Evolutionary conservation across 2,888 invertebrate species (phyloP), one percentile per base, ranked within the genome.

Genomic region (Drosophila buzzatii): DNA sequence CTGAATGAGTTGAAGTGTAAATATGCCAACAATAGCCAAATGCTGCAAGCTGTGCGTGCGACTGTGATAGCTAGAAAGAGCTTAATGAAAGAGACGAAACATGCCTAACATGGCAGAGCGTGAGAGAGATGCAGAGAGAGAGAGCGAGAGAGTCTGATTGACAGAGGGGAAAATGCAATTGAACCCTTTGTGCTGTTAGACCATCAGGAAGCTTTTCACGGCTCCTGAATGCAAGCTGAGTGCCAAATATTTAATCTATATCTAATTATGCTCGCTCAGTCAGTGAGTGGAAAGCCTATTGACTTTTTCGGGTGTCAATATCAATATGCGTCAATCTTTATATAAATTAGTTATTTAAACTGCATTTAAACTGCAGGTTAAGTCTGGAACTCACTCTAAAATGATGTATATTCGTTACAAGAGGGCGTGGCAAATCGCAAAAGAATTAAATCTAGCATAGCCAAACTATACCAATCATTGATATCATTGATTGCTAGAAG

Each of bases 1-100:
- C 71, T 69, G 71, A 70, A 70, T 53, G 70, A 73, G 73, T 57
- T 77, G 53, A 65, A 70, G 78, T 83, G 81, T 70, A 76, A 86
- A 73, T 69, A 79, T 64, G 63, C 53, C 45, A 37, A 62, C 52
- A 52, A 35, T 18, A 62, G 20, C 45, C 33, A 9, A 20, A 37
- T 18, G n/a, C 18, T 16, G 53, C 12, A 4, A 45, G 27, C 27
- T n/a, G 12, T 18, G 27, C 37, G 39, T 33, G 49, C 39, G 57
- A 45, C 20, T 31, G 44, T 4, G 42, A 63, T 33, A 53, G n/a
- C 57, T 33, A 52, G 37, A 49, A 23, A 44, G 23, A 27, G 53
- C 12, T 20, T n/a, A 18, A 44, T 16, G 44, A 53, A 23, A 41
- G 47, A 37, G 20, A 16, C 41, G 31, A 18, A 18, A n/a, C n/a